Conservation (phyloP, 1,140 invertebrate species). For the Anastrepha obliqua region DNA sequence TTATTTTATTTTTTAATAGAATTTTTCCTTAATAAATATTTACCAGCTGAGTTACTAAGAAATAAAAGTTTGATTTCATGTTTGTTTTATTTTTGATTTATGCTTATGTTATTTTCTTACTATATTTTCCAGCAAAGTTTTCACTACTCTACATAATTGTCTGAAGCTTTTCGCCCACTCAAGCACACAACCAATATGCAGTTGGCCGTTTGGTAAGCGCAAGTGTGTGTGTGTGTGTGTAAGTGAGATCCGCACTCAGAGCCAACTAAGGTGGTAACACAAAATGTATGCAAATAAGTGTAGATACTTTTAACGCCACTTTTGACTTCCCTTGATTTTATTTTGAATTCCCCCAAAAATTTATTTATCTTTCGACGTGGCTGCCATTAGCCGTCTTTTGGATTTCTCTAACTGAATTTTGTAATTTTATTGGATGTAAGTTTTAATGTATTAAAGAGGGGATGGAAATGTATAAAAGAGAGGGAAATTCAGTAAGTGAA, state of each 20-base stretch:
- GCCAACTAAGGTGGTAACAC: no score
- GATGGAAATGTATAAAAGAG: no score
- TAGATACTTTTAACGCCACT: not conserved
- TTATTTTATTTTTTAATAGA: not conserved
- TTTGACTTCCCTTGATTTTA: not conserved
- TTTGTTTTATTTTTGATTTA: not conserved
- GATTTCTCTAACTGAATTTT: not conserved
- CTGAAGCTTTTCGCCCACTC: no score
- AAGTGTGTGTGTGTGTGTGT: no score
- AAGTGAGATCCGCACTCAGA: no score
- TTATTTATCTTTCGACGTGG: not conserved
- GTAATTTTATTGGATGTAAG: no score
- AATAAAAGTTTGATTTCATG: not conserved
- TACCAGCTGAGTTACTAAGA: not conserved
- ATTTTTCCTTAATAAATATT: no score
- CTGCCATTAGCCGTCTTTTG: not conserved
- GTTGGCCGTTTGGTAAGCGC: not conserved
- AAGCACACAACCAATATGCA: not conserved
- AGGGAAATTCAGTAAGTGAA: no score
- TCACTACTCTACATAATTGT: no score
- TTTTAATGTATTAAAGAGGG: no score
- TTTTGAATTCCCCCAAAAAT: not conserved
- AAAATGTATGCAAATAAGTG: not conserved
- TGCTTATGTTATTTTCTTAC: not conserved
- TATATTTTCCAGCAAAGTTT: no score